Conservation (phyloP, 1,140 invertebrate species). For the Drosophila asahinai region DNA sequence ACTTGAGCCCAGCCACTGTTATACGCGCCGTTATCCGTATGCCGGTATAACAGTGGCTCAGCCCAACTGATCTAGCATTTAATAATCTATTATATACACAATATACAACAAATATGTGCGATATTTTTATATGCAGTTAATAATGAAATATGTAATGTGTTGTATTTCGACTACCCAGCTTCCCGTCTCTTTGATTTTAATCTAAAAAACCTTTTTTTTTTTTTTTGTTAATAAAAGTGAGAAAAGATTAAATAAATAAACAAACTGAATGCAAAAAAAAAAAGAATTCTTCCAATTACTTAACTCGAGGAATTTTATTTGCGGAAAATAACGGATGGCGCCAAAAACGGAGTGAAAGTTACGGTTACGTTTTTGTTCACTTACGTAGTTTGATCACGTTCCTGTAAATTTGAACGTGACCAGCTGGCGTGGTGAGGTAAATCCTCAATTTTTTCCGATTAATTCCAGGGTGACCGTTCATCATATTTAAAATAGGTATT, state of each 20-base stretch:
- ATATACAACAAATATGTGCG: constrained; percentile 38
- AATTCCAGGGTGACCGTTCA: not conserved
- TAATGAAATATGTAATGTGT: constrained; percentile 31
- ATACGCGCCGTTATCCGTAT: not conserved
- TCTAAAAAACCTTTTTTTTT: not conserved
- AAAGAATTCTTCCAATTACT: too few species aligned
- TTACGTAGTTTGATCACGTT: too few species aligned
- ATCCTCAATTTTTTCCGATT: too few species aligned
- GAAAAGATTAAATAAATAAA: constrained; percentile 3
- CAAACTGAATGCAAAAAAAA: not conserved
- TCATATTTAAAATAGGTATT: constrained; percentile 2
- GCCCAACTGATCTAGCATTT: constrained; percentile 37
- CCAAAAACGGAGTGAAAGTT: too few species aligned
- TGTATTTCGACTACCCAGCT: constrained; percentile 25
- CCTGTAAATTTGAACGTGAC: not conserved
- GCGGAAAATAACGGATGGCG: too few species aligned
- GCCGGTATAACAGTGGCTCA: constrained; percentile 14
- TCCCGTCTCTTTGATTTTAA: constrained; percentile 3
- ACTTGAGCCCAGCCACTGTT: constrained; percentile 15
- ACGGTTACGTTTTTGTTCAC: too few species aligned
- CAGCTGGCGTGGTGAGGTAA: not conserved
- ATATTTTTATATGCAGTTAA: constrained; percentile 72
- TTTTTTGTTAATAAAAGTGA: constrained; percentile 11
- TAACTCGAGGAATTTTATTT: too few species aligned
- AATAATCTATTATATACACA: constrained; percentile 15